Conservation (phyloP, 2,113 vertebrate genomes). For the Sceloporus tristichus region DNA sequence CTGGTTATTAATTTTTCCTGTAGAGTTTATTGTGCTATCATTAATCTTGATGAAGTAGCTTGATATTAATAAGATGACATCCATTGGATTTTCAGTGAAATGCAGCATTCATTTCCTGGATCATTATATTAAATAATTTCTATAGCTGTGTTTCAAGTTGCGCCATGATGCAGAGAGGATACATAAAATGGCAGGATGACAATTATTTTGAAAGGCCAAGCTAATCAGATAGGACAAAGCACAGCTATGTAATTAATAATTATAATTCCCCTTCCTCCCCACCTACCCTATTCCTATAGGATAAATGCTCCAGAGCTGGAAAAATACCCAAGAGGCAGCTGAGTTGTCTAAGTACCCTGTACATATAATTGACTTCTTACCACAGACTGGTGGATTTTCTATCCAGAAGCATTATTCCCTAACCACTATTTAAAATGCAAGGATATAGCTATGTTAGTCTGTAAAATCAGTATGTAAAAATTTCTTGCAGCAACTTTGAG, state of each 20-base stretch:
- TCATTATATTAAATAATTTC: conserved; percentile 15
- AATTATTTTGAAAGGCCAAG: background rate
- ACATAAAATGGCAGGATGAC: background rate
- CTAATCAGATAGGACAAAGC: background rate
- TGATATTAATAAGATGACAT: conserved; percentile 17
- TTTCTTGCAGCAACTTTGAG: too few species aligned
- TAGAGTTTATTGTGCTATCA: background rate
- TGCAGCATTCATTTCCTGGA: conserved; percentile 18
- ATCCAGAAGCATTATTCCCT: background rate
- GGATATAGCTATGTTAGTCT: too few species aligned
- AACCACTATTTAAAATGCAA: too few species aligned
- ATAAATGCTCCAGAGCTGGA: background rate
- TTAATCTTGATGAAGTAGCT: conserved; percentile 21
- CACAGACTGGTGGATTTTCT: background rate
- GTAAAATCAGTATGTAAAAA: too few species aligned
- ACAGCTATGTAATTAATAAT: conserved; percentile 17
- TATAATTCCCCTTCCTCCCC: background rate
- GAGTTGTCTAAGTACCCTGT: background rate
- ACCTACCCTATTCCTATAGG: too few species aligned
- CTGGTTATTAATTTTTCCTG: conserved; percentile 13
- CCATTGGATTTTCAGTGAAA: conserved; percentile 9
- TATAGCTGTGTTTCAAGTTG: conserved; percentile 16
- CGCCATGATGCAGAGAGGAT: background rate
- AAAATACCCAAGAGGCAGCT: background rate
- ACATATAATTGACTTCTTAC: background rate